These are phyloP conservation scores for Brachyalestes nurse DNA, from an alignment of 2,797 vertebrate genomes.

Conservation along the genomic window DNA sequence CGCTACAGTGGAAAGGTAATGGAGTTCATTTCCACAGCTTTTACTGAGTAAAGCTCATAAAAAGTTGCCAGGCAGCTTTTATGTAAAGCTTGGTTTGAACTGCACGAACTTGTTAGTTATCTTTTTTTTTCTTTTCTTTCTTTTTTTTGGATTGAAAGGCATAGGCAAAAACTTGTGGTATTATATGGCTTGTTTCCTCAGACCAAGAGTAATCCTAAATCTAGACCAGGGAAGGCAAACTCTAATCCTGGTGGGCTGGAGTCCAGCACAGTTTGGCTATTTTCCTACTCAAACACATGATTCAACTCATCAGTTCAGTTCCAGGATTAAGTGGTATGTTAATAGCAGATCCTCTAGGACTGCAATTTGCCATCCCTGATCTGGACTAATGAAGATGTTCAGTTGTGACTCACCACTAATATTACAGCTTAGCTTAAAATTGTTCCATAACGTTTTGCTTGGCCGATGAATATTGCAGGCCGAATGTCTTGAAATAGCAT, in stretches of 20 bases:
- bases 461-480: background rate
- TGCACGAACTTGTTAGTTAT: background rate
- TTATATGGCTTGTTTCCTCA: background rate
- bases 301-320: too few relatives aligned
- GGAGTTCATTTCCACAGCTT: background rate
- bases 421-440: background rate
- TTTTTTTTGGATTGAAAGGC: background rate
- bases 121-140: too few relatives aligned
- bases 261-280: too few relatives aligned
- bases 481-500: background rate
- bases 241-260: too few relatives aligned
- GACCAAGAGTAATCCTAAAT: background rate
- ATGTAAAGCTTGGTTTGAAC: background rate
- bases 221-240: too few relatives aligned
- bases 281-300: too few relatives aligned
- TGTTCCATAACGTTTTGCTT: background rate
- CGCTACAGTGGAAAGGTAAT: conserved; percentile 81
- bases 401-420: background rate
- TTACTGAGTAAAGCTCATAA: background rate
- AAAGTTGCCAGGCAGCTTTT: background rate
- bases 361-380: too few relatives aligned
- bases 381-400: too few relatives aligned
- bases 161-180: too few relatives aligned
- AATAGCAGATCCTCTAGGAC: too few relatives aligned
- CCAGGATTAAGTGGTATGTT: too few relatives aligned